These are phyloP conservation scores for Lycodopsis pacificus DNA, from an alignment of 2,797 vertebrate genomes.

Conservation along the genomic window DNA sequence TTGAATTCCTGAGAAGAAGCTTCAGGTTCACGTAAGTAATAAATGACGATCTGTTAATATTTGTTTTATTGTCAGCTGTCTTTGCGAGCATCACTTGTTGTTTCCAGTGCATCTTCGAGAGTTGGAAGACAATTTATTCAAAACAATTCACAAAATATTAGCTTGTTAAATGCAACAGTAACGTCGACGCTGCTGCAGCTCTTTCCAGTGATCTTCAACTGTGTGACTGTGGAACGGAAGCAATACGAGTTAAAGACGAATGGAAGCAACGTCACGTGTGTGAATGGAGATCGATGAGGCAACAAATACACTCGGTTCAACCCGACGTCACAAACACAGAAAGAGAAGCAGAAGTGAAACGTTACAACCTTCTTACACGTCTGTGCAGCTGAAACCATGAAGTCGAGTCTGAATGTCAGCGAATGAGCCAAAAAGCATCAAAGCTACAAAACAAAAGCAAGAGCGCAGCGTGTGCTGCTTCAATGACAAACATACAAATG, in stretches of 20 bases:
- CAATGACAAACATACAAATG: neutral
- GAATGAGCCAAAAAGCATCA: constrained; percentile 38
- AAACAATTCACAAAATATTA: constrained; percentile 21
- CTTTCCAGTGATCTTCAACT: neutral
- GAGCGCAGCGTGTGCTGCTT: neutral
- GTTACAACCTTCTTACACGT: constrained; percentile 23
- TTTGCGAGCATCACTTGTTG: constrained; percentile 44
- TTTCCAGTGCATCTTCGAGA: constrained; percentile 29
- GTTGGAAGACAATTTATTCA: constrained; percentile 66
- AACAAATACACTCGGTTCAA: constrained; percentile 15
- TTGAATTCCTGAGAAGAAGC: constrained; percentile 12
- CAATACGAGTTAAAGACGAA: neutral
- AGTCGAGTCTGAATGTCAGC: constrained; percentile 7
- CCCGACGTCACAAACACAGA: neutral
- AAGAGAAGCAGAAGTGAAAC: neutral
- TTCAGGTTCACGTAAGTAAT: neutral
- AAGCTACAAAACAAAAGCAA: constrained; percentile 48
- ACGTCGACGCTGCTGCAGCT: constrained; percentile 16
- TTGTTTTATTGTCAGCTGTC: neutral
- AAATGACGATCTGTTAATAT: neutral
- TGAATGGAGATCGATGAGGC: neutral
- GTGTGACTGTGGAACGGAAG: constrained; percentile 38
- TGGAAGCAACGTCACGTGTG: constrained; percentile 28
- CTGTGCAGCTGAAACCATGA: constrained; percentile 46
- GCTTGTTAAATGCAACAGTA: constrained; percentile 54